These are phyloP conservation scores for Sebastes paucispinis DNA, from an alignment of 2,797 vertebrate genomes.

Conservation along the genomic window DNA sequence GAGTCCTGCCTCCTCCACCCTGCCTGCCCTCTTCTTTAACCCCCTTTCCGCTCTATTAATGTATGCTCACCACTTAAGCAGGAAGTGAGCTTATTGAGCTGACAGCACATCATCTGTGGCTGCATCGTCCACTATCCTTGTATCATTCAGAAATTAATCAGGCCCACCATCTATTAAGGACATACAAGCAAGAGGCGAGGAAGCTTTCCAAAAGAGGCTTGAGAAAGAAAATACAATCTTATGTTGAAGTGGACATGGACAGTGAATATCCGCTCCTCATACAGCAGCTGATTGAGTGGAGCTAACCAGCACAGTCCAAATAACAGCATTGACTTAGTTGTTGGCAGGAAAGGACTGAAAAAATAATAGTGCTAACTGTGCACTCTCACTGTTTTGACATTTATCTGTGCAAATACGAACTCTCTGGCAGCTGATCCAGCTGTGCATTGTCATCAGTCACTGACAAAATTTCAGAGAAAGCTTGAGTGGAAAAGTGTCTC, in stretches of 20 bases:
- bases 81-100: slow-evolving; percentile 30
- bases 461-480: neutral
- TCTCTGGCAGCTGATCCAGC: slow-evolving; percentile 3
- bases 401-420: slow-evolving; percentile 17
- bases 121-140: neutral
- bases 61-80: slow-evolving; percentile 4
- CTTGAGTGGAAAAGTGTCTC: neutral
- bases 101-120: neutral
- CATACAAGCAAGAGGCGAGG: neutral
- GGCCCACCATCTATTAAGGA: neutral
- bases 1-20: neutral
- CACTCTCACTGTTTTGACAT: slow-evolving; percentile 1
- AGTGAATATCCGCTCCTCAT: neutral
- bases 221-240: neutral
- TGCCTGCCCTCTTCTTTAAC: neutral
- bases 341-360: neutral
- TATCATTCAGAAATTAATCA: neutral
- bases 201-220: neutral
- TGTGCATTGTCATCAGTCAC: slow-evolving; percentile 2
- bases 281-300: neutral
- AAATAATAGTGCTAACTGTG: neutral
- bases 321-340: neutral
- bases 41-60: neutral
- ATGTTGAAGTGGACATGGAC: neutral
- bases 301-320: neutral